Evolutionary conservation across 2,888 invertebrate species (phyloP), one percentile per base, ranked within the genome.

Genomic region (Eupithecia subumbrata): DNA sequence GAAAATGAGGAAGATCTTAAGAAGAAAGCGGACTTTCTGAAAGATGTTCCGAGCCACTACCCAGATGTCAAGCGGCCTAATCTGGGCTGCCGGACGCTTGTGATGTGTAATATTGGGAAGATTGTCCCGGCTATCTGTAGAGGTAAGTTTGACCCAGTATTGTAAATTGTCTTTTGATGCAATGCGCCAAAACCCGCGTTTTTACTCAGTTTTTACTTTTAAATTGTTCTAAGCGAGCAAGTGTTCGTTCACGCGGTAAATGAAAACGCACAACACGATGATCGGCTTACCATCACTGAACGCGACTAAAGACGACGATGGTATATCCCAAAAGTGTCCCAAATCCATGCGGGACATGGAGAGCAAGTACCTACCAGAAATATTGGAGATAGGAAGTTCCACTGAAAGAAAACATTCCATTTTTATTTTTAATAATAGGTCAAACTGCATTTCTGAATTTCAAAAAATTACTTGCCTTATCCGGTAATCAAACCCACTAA

Each of bases 1-100:
- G 99, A 99, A 89, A 99, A 99, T 90, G 97, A 98, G 84, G 96
- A 96, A 67, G 98, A 99, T 78, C 91, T 98, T 0, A 98, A 98
- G 86, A 97, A 98, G 87, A 96, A 97, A 89, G 90, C 97, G 71
- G 98, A 98, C 89, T 98, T 97, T 88, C 95, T 97, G 12, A 95
- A 95, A 74, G 95, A 96, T 72, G 92, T 95, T 4, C 96, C 97
- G 0, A 86, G 92, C 5, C 97, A 98, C 87, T 98, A 98, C 92
- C 98, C 98, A 1, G 87, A 95, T 68, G 97, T 97, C 16, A 93
- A 95, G 76, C 95, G 98, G n/a, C 98, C 98, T 0, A 97, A 97
- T 84, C 94, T 98, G 30, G 98, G 98, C 0, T 99, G 99, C 86
- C 96, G 98, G 12, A 95, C 95, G 3, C 90, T 99, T 70, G 97